A percentile compares a stretch with the other conserved stretches of the same genome.
These are phyloP conservation scores for Scomber scombrus DNA, from an alignment of 2,113 vertebrate genomes.

Conservation along the genomic window DNA sequence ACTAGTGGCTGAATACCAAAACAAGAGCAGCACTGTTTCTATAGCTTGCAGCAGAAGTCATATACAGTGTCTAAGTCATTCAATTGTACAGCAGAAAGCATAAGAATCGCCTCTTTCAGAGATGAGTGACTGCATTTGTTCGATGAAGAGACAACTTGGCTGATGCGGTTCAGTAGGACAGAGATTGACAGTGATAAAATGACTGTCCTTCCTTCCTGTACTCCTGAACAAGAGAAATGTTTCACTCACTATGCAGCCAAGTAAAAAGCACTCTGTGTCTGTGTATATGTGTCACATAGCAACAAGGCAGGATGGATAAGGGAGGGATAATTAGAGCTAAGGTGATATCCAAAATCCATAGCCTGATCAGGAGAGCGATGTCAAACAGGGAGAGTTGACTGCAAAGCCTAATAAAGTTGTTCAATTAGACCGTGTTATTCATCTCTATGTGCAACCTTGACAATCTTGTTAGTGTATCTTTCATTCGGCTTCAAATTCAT, in stretches of 20 bases:
- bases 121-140: constrained; percentile 30
- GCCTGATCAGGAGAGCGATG: constrained; percentile 1
- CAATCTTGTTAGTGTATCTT: neutral
- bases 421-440: constrained; percentile 16
- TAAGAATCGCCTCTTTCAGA: constrained; percentile 56
- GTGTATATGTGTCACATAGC: neutral
- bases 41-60: constrained; percentile 18
- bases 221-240: constrained; percentile 10
- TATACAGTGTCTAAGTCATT: constrained; percentile 38
- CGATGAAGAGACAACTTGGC: constrained; percentile 27
- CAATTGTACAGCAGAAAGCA: constrained; percentile 17
- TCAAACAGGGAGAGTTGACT: constrained; percentile 1
- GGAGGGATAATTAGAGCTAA: constrained; percentile 1
- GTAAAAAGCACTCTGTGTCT: neutral
- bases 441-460: neutral
- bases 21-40: constrained; percentile 50
- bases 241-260: neutral
- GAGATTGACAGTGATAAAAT: constrained; percentile 44
- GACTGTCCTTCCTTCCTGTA: constrained; percentile 23
- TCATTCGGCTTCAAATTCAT: neutral
- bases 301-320: neutral
- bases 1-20: neutral
- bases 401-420: neutral
- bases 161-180: constrained; percentile 16
- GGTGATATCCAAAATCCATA: constrained; percentile 24